Percentiles rank a stretch among this genome's conserved stretches.
Conservation (phyloP, 2,113 vertebrate species). For the Poeciliopsis occidentalis region DNA sequence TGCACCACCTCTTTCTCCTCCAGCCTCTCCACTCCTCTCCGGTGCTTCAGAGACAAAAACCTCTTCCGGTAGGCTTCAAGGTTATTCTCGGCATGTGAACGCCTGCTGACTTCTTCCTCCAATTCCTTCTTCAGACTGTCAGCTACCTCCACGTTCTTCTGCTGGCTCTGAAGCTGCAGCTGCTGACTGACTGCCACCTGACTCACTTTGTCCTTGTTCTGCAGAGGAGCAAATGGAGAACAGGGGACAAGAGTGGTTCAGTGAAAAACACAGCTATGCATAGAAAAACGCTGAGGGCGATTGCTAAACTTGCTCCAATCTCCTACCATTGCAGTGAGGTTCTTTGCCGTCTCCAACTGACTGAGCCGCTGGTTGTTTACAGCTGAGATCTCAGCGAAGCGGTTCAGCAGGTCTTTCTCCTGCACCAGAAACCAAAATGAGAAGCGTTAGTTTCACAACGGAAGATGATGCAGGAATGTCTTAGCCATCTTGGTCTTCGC, state of each 20-base stretch:
- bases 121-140: constrained; percentile 83
- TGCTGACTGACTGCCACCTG: constrained; percentile 69
- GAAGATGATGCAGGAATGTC: neutral
- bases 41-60: constrained; percentile 85
- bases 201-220: constrained; percentile 86
- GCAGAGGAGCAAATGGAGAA: constrained; percentile 31
- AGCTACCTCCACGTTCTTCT: constrained; percentile 59
- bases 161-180: constrained; percentile 77
- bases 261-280: neutral
- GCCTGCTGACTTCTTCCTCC: constrained; percentile 82
- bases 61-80: constrained; percentile 83
- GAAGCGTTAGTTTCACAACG: neutral
- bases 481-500: neutral
- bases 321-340: constrained; percentile 82
- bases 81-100: constrained; percentile 80
- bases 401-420: constrained; percentile 85
- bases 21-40: constrained; percentile 88
- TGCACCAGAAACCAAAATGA: constrained; percentile 53
- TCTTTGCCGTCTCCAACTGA: constrained; percentile 85
- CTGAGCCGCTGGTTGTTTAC: constrained; percentile 83
- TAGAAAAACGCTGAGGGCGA: neutral
- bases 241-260: neutral
- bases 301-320: neutral
- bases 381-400: constrained; percentile 83
- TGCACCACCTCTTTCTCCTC: constrained; percentile 95